These are phyloP conservation scores for Pogona vitticeps DNA, from an alignment of 2,113 vertebrate genomes.

Conservation along the genomic window DNA sequence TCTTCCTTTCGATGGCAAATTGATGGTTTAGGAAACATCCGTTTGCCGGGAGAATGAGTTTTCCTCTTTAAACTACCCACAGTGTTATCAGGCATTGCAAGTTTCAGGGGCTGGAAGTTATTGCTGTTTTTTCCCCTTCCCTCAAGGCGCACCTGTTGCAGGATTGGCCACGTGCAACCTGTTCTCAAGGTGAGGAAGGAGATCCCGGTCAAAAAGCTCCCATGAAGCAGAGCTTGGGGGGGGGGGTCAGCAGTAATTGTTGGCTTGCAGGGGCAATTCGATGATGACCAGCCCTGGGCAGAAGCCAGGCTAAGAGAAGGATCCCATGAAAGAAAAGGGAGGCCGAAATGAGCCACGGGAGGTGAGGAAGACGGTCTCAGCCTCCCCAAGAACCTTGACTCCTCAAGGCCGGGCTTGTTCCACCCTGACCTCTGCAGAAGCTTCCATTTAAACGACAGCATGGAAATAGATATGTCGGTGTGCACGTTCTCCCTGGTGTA, in stretches of 20 bases:
- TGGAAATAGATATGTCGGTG: too few relatives aligned
- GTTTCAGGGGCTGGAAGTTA: neutral
- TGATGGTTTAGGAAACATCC: constrained; percentile 12
- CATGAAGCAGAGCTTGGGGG: neutral
- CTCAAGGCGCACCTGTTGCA: neutral
- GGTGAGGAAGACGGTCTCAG: neutral
- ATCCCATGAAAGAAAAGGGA: neutral
- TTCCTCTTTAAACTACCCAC: constrained; percentile 6
- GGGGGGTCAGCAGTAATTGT: too few relatives aligned
- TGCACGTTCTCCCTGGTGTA: too few relatives aligned
- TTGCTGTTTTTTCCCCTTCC: too few relatives aligned
- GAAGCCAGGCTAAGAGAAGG: neutral
- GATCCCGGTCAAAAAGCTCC: too few relatives aligned
- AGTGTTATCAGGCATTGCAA: neutral
- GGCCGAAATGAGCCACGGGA: neutral
- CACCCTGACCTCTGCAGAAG: too few relatives aligned
- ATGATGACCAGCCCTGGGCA: too few relatives aligned
- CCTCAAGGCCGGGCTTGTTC: too few relatives aligned
- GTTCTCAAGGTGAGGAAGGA: too few relatives aligned
- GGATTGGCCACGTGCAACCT: neutral
- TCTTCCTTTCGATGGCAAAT: neutral
- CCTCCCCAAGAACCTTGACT: too few relatives aligned
- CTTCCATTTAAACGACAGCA: too few relatives aligned
- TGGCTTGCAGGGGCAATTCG: too few relatives aligned
- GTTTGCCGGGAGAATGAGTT: neutral